Conservation (phyloP, 1,140 invertebrate species). For the Diorhabda sublineata region DNA sequence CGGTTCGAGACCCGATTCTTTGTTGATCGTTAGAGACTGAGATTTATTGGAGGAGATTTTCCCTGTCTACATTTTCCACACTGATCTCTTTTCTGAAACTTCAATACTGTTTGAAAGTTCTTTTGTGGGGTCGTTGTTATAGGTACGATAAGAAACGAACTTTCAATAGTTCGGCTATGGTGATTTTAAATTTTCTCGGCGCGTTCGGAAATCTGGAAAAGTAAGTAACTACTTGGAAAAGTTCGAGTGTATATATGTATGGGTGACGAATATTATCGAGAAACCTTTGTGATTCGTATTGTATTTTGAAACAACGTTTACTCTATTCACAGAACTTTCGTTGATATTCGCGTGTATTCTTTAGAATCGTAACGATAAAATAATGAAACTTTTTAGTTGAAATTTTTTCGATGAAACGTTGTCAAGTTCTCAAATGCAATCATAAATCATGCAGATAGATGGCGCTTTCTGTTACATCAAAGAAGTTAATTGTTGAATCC, state of each 20-base stretch:
- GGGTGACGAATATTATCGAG: not conserved
- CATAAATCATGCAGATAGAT: no score
- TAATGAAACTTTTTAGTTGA: no score
- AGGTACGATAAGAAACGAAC: slow-evolving; percentile 11
- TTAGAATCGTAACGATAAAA: no score
- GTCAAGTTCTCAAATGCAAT: no score
- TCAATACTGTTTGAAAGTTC: slow-evolving; percentile 15
- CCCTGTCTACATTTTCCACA: slow-evolving; percentile 12
- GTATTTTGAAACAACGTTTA: no score
- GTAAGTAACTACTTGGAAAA: not conserved
- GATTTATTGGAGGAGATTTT: slow-evolving; percentile 15
- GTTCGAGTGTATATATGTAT: slow-evolving; percentile 8
- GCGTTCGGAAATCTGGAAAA: not conserved
- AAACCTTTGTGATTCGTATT: not conserved
- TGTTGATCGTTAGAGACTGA: slow-evolving; percentile 13
- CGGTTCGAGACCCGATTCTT: slow-evolving; percentile 9
- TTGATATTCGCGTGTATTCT: no score
- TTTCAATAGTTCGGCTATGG: slow-evolving; percentile 7
- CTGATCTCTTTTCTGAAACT: slow-evolving; percentile 6
- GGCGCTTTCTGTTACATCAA: no score
- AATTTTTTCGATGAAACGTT: no score
- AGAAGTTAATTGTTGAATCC: no score
- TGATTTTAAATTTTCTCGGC: slow-evolving; percentile 5
- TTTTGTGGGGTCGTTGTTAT: slow-evolving; percentile 5
- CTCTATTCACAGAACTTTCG: no score